A percentile compares a stretch with the other conserved stretches of the same genome.
Conservation (phyloP, 2,113 vertebrate genomes). For the Paracyprichromis sp. region DNA sequence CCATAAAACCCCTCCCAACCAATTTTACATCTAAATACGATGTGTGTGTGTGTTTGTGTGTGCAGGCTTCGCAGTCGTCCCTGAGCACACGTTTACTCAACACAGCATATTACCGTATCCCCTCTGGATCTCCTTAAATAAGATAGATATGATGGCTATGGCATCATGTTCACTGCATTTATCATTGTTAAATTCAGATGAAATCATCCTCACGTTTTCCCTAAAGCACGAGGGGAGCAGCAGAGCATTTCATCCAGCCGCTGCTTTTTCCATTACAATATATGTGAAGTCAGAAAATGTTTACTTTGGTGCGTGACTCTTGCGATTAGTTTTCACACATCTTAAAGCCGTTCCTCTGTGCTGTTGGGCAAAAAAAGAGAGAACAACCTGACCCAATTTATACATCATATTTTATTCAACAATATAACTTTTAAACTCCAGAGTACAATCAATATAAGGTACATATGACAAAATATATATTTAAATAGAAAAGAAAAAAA, state of each 20-base stretch:
- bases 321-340: neutral
- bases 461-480: conserved; percentile 66
- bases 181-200: conserved; percentile 51
- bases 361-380: neutral
- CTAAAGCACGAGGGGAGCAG: conserved; percentile 6
- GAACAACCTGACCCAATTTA: neutral
- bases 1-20: conserved; percentile 61
- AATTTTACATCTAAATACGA: conserved; percentile 32
- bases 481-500: conserved; percentile 59
- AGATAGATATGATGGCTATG: conserved; percentile 40
- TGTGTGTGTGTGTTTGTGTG: conserved; percentile 7
- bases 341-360: neutral
- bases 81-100: conserved; percentile 32
- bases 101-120: conserved; percentile 20
- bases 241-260: neutral
- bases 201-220: conserved; percentile 46
- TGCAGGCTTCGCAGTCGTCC: conserved; percentile 10
- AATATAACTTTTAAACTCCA: conserved; percentile 56
- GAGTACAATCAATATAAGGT: conserved; percentile 65
- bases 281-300: conserved; percentile 2
- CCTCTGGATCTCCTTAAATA: conserved; percentile 43
- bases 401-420: conserved; percentile 63
- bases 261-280: conserved; percentile 29
- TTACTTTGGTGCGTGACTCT: neutral
- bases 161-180: conserved; percentile 39